phyloP scores from a whole-genome alignment of 2,888 invertebrate genomes.

The Dicycla oo region DNA sequence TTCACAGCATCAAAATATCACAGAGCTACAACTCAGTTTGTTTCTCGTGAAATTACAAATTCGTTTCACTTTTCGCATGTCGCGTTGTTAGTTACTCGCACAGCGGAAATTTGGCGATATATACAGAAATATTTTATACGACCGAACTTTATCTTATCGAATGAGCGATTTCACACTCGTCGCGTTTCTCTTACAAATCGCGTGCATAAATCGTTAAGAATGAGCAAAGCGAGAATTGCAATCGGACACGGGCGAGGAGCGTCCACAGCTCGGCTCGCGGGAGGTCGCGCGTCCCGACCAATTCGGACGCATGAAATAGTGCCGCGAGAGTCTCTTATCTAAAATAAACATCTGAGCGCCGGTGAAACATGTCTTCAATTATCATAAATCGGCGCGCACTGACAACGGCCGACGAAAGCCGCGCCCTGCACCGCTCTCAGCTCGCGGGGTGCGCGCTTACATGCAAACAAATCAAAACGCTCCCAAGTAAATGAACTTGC shows the following conservation, averaged over 20 bases:
- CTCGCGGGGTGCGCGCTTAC: conserved; percentile 72
- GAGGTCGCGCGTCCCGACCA: conserved; percentile 86
- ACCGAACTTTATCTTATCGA: conserved; percentile 75
- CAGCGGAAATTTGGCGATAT: conserved; percentile 63
- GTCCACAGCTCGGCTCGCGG: conserved; percentile 76
- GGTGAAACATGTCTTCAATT: conserved; percentile 90
- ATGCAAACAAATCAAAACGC: conserved; percentile 79
- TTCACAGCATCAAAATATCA: conserved; percentile 23
- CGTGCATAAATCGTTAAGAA: conserved; percentile 83
- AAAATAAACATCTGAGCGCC: conserved; percentile 90
- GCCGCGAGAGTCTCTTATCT: conserved; percentile 87
- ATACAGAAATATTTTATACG: conserved; percentile 69
- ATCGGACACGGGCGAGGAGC: conserved; percentile 78
- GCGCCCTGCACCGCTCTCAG: conserved; percentile 83
- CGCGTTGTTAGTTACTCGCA: conserved; percentile 41
- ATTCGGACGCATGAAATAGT: conserved; percentile 89
- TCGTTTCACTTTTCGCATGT: conserved; percentile 61
- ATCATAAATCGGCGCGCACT: conserved; percentile 89
- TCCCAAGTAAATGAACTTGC: conserved; percentile 61
- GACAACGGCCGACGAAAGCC: conserved; percentile 85
- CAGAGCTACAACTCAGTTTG: conserved; percentile 21
- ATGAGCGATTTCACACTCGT: conserved; percentile 81
- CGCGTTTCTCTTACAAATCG: conserved; percentile 81
- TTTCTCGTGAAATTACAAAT: conserved; percentile 67
- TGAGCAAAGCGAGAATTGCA: conserved; percentile 82